Conservation (phyloP, 2,888 invertebrate species). For the Ormia ochracea region DNA sequence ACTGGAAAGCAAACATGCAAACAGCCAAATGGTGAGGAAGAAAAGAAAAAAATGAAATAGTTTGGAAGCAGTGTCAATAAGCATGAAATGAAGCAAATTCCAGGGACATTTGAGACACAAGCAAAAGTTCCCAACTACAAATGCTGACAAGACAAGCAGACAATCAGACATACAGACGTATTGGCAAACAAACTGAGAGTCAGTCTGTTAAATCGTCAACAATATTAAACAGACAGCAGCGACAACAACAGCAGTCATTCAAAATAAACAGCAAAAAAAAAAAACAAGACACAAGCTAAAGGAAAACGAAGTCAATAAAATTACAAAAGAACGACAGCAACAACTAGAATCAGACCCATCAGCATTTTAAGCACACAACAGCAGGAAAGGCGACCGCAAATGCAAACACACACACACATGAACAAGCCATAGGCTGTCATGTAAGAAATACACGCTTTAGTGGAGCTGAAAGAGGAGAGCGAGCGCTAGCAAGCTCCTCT, state of each 20-base stretch:
- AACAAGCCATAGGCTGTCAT: constrained; percentile 16
- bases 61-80: constrained; percentile 60
- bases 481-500: constrained; percentile 19
- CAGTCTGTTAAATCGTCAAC: constrained; percentile 41
- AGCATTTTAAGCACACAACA: constrained; percentile 28
- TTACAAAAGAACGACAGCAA: constrained; percentile 30
- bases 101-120: constrained; percentile 47
- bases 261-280: constrained; percentile 4
- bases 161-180: constrained; percentile 22
- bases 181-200: constrained; percentile 40
- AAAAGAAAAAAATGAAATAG: constrained; percentile 47
- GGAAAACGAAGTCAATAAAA: constrained; percentile 35
- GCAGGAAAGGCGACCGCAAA: constrained; percentile 2
- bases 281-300: constrained; percentile 29
- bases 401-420: background rate
- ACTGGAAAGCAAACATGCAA: constrained; percentile 31
- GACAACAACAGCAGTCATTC: constrained; percentile 37
- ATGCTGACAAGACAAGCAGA: constrained; percentile 49
- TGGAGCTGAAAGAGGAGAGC: constrained; percentile 9
- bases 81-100: constrained; percentile 58
- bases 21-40: background rate
- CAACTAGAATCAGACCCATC: constrained; percentile 39
- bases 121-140: constrained; percentile 34
- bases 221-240: constrained; percentile 38
- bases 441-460: constrained; percentile 14